These are phyloP conservation scores for Chaetorhynchus papuensis DNA, from an alignment of 2,113 vertebrate genomes.

Conservation along the genomic window DNA sequence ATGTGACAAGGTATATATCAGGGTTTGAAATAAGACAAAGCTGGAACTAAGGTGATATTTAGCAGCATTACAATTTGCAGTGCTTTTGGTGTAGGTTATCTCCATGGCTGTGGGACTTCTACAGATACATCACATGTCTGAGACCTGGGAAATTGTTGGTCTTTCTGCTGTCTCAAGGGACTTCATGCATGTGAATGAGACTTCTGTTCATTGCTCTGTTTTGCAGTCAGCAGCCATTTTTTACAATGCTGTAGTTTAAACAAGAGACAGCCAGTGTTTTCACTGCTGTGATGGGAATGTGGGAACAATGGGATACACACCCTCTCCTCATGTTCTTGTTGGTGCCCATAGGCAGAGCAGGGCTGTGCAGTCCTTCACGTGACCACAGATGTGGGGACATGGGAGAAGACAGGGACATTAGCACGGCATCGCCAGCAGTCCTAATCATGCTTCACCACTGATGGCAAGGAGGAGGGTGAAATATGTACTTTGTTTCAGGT, in stretches of 20 bases:
- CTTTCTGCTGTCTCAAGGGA: neutral
- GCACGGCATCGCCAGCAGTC: neutral
- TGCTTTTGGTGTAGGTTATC: neutral
- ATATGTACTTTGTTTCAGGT: neutral
- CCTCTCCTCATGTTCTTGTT: neutral
- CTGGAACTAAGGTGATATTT: neutral
- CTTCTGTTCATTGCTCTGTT: neutral
- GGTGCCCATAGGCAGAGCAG: neutral
- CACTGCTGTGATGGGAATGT: neutral
- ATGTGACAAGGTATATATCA: neutral
- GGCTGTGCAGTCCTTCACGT: neutral
- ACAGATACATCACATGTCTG: too few relatives aligned
- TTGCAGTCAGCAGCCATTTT: neutral
- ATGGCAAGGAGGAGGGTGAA: neutral
- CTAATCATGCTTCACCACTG: neutral
- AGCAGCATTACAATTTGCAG: neutral
- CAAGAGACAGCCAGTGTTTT: neutral
- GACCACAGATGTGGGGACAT: neutral
- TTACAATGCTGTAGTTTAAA: neutral
- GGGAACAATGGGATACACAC: neutral
- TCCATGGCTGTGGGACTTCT: neutral
- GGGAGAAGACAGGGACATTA: neutral
- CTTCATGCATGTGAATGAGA: fast-evolving
- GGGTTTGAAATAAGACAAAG: neutral
- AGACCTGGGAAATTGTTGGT: neutral